These are phyloP conservation scores for Phocoena sinus DNA, from an alignment of 2,113 vertebrate species.

Conservation along the genomic window DNA sequence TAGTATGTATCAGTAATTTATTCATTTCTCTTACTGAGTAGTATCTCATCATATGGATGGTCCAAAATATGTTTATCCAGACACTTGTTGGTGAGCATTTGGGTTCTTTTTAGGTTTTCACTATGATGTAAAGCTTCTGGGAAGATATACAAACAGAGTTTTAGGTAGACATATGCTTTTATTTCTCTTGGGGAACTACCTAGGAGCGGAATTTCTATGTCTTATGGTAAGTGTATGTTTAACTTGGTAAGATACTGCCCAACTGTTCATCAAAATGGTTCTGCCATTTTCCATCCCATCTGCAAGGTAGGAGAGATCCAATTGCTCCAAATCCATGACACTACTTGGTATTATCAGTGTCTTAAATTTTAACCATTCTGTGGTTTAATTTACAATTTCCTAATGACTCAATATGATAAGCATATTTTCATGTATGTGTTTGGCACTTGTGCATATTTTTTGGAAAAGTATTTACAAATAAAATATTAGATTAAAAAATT, in stretches of 20 bases:
- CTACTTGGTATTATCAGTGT: neutral
- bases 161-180: neutral
- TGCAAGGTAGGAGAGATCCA: neutral
- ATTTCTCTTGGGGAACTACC: neutral
- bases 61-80: neutral
- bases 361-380: neutral
- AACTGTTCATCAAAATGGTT: neutral
- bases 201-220: neutral
- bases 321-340: neutral
- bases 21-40: neutral
- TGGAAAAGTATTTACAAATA: neutral
- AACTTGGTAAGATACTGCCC: neutral
- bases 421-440: neutral
- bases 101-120: neutral
- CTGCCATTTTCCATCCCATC: neutral
- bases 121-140: neutral
- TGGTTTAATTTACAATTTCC: neutral
- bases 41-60: neutral
- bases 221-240: neutral
- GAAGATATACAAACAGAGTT: neutral
- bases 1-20: rapidly evolving
- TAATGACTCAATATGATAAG: neutral
- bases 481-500: neutral
- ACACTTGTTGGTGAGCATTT: neutral
- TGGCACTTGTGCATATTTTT: neutral